Evolutionary conservation across 2,888 invertebrate genomes (phyloP).

Genomic region (Drosophila multiciliata): DNA sequence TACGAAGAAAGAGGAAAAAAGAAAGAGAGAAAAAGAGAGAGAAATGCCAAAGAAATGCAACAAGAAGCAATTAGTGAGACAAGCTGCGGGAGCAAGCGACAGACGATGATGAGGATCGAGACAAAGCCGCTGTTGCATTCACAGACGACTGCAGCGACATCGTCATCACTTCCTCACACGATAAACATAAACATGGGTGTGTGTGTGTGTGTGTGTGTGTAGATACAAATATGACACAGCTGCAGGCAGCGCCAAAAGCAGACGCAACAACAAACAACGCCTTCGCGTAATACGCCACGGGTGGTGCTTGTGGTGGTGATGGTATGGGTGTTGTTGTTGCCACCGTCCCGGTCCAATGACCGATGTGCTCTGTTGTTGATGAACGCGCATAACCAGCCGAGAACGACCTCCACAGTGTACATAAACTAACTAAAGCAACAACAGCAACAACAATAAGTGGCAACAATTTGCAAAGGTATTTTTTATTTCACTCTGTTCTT

Average conservation of each 20-base stretch:
- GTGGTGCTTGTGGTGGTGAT: constrained; percentile 41
- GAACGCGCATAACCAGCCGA: constrained; percentile 71
- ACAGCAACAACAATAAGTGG: constrained; percentile 33
- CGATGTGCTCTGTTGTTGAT: constrained; percentile 62
- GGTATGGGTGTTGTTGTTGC: constrained; percentile 28
- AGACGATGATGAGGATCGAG: constrained; percentile 23
- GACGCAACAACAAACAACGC: constrained; percentile 42
- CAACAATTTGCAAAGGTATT: constrained; percentile 52
- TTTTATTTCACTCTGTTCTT: constrained; percentile 12
- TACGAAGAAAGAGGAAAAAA: constrained; percentile 20
- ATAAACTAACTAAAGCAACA: constrained; percentile 42
- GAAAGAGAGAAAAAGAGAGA: background rate
- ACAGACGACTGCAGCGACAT: constrained; percentile 50
- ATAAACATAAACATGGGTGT: constrained; percentile 45
- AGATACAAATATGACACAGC: constrained; percentile 49
- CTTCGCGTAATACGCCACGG: constrained; percentile 71
- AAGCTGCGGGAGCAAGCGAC: background rate
- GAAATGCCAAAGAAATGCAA: constrained; percentile 16
- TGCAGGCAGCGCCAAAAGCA: constrained; percentile 58
- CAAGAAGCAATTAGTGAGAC: constrained; percentile 11
- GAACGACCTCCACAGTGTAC: constrained; percentile 74
- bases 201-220: constrained; percentile 3
- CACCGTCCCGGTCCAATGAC: constrained; percentile 73
- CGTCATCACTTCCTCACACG: constrained; percentile 74
- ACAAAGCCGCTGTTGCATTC: constrained; percentile 25